Base-by-base conservation (phyloP, 2,113 vertebrate genomes). In the Bujurquina vittata region DNA sequence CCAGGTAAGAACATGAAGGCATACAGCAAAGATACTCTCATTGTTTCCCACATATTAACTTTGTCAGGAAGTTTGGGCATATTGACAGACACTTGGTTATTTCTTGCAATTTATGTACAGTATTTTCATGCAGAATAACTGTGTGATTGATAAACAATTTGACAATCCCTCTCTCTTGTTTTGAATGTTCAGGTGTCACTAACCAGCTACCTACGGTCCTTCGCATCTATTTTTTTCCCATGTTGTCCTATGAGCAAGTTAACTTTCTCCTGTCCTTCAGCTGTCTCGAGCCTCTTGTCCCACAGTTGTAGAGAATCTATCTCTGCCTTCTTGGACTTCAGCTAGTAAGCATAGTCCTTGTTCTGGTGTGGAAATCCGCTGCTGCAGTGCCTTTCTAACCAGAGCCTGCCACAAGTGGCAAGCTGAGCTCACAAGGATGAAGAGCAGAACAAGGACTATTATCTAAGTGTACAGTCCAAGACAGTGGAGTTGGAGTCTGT, bases 1-100 rank as follows among this genome's bases (percentile, higher is more conserved):
- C 80, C 88, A 93, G 94, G 93, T 93, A 92, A 37, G 81, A 81
- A 46, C 37, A 65, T 17, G 22, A 54, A 81, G 9, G 1, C 26
- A 31, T 31, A 52, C 49, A 72, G 52, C 65, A 72, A 72, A 69
- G 65, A 49, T 17, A 29, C 29, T 0, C 46, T 31, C 17, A 52
- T 1, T 72, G 26, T 72, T 31, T 31, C 1, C 17, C 17, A 31
- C 26, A 52, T 3, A 72, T 52, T 31, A 52, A 52, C 1, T 11
- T 52, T 26, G 17, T 15, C 0, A 0, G 26, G 6, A 20, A 72
- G 29, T 43, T 26, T 18, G 17, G 43, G 12, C 6, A 8, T n/a
- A 52, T 11, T 72, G 67, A 29, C 1, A 31, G 5, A 29, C 23
- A 3, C 2, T 12, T 7, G 0, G 11, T 69, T 49, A 49, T 69